Evolutionary conservation across 2,113 vertebrate genomes (phyloP), one percentile per base, ranked within the genome.

Genomic region (Tauraco erythrolophus): DNA sequence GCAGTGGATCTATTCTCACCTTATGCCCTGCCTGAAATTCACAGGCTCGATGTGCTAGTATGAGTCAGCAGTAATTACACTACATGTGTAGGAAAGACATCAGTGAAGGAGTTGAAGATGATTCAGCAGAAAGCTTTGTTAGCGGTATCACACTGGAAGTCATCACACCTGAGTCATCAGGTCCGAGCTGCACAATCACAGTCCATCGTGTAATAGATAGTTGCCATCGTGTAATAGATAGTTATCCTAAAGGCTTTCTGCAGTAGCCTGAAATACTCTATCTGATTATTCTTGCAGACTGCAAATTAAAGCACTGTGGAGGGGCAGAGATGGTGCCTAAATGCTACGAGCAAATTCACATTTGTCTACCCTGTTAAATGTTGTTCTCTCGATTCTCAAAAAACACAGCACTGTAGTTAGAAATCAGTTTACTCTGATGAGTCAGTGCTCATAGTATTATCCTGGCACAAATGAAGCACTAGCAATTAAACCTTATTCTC

Each of bases 401-500:
- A 80, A 91, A 69, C n/a, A 35, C 21, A 82, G 72, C 22, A 7
- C 79, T 57, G 56, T 21, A 78, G 61, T 53, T 89, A 71, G 68
- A 92, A 92, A 74, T 66, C 30, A 37, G 93, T 87, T 94, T 39
- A 87, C 84, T 91, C 45, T 84, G 76, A 84, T 96, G 95, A 94
- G 85, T 97, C 94, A 94, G 48, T 68, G 77, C 65, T 51, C 74
- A 45, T 37, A 81, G 76, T 12, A 65, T 94, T 94, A 89, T 86
- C 62, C 83, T 91, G 79, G 95, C 88, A 93, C 82, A 91, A 66
- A 0, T 13, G 75, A 93, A 50, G 88, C 68, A 56, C 56, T 51
- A 84, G 91, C 89, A 97, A 94, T 96, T 92, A 96, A 92, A 89
- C 72, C 45, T 91, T 84, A 23, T 95, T 92, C 64, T 84, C 85